Conservation (phyloP, 1,140 invertebrate species). For the Stenopsyche tienmushanensis region DNA sequence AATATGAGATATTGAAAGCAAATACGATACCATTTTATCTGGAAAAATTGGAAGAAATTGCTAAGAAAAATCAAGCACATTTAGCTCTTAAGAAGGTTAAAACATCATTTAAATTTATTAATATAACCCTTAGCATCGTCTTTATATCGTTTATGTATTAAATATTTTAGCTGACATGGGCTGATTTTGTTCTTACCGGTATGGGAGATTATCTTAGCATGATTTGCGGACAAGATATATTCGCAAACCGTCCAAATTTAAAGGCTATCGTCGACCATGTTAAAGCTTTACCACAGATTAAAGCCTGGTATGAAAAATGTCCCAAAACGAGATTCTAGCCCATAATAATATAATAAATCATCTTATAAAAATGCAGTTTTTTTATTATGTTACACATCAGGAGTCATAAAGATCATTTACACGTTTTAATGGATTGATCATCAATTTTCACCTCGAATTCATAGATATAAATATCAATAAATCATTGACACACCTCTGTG, state of each 20-base stretch:
- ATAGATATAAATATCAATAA: too few relatives aligned
- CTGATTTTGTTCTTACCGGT: slow-evolving; percentile 64
- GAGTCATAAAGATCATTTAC: too few relatives aligned
- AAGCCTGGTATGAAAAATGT: slow-evolving; percentile 65
- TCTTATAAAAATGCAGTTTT: too few relatives aligned
- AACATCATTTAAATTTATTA: background rate
- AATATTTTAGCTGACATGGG: slow-evolving; percentile 63
- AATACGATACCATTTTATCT: slow-evolving; percentile 65
- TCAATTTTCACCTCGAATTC: too few relatives aligned
- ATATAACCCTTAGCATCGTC: background rate
- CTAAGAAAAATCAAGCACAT: slow-evolving; percentile 55
- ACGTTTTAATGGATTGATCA: too few relatives aligned
- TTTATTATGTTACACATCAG: too few relatives aligned
- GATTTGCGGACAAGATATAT: slow-evolving; percentile 57
- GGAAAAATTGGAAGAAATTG: slow-evolving; percentile 56
- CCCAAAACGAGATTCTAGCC: slow-evolving; percentile 60
- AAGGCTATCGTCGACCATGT: slow-evolving; percentile 59
- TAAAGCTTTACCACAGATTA: slow-evolving; percentile 59
- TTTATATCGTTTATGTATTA: background rate
- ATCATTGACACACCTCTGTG: too few relatives aligned
- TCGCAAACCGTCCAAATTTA: slow-evolving; percentile 60
- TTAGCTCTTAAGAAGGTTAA: slow-evolving; percentile 58
- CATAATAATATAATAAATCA: too few relatives aligned
- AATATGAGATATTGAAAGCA: slow-evolving; percentile 47
- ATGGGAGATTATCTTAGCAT: slow-evolving; percentile 62